Evolutionary conservation across 2,113 vertebrate species (phyloP).

Genomic region (Pelusios castaneus): DNA sequence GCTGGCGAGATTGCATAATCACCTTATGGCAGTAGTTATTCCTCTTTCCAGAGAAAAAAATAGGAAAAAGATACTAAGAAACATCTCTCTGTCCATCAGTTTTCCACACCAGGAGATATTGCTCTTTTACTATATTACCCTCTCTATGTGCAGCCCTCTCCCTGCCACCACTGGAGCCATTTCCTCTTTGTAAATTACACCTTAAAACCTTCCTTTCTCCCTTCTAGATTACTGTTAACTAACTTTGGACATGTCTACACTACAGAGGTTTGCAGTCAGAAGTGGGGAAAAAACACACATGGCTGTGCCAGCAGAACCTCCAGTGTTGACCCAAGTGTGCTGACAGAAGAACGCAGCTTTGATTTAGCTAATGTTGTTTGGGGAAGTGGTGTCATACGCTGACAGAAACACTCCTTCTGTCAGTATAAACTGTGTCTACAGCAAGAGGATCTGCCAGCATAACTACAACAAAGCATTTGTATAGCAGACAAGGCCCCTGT

Average conservation of each 20-base stretch:
- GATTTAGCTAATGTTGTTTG: not conserved
- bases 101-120: not conserved
- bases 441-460: not conserved
- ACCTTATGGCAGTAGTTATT: not conserved
- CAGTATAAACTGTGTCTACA: not conserved
- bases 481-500: not conserved
- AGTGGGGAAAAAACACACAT: not conserved
- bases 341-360: not conserved
- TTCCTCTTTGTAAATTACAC: not conserved
- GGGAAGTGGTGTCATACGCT: not conserved
- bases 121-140: not conserved
- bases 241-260: not conserved
- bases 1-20: constrained; percentile 5
- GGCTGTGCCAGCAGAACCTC: not conserved
- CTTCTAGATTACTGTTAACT: not conserved
- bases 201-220: constrained; percentile 12
- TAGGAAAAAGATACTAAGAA: not conserved
- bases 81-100: not conserved
- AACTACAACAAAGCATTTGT: not conserved
- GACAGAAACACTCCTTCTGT: not conserved
- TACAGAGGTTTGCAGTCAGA: not conserved
- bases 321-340: not conserved
- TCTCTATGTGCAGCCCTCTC: not conserved
- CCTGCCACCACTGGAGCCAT: not conserved
- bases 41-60: not conserved